These are phyloP conservation scores for Hemistola chrysoprasaria DNA, from an alignment of 2,888 invertebrate genomes.

Conservation along the genomic window DNA sequence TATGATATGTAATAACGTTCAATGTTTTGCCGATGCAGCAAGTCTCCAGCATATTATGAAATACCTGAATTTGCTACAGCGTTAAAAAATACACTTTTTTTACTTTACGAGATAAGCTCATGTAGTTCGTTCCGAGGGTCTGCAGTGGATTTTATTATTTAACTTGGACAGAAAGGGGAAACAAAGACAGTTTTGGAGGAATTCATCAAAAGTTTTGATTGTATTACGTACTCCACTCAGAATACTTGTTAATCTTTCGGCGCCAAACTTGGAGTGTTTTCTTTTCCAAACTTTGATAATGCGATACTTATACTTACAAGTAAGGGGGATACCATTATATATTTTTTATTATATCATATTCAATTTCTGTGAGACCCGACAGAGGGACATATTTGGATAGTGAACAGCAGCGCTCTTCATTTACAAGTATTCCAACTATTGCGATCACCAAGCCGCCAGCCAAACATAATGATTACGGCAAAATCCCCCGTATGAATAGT, in stretches of 20 bases:
- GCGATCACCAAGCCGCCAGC: too few species aligned
- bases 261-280: constrained; percentile 44
- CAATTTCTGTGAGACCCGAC: too few species aligned
- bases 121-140: constrained; percentile 48
- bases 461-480: too few species aligned
- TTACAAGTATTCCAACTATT: too few species aligned
- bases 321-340: too few species aligned
- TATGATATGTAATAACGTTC: constrained; percentile 23
- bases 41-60: constrained; percentile 1
- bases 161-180: constrained; percentile 70
- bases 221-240: constrained; percentile 64
- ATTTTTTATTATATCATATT: too few species aligned
- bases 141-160: constrained; percentile 67
- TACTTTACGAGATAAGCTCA: constrained; percentile 45
- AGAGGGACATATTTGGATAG: too few species aligned
- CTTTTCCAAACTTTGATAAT: constrained; percentile 38
- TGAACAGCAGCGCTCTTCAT: too few species aligned
- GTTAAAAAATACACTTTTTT: constrained; percentile 31
- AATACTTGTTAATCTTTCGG: constrained; percentile 66
- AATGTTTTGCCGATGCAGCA: constrained; percentile 18
- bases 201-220: constrained; percentile 81
- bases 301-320: constrained; percentile 30
- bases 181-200: constrained; percentile 72
- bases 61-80: constrained; percentile 19
- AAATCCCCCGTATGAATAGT: too few species aligned